Conservation (phyloP, 2,888 invertebrate genomes). For the Tetranychus truncatus region DNA sequence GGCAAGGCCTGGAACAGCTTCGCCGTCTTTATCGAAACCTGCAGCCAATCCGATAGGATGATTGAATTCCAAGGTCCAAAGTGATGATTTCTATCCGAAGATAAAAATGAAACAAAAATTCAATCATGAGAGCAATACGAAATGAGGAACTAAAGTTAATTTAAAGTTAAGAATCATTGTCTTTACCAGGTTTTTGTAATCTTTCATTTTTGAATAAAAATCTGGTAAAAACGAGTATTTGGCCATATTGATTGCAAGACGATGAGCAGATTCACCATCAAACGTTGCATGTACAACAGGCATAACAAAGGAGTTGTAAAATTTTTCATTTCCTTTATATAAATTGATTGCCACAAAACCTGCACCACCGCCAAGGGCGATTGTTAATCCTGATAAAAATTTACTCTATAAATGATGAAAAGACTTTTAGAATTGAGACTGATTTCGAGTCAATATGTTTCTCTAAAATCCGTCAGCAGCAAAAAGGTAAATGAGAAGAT, state of each 20-base stretch:
- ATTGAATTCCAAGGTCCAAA: constrained; percentile 51
- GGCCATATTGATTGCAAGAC: constrained; percentile 51
- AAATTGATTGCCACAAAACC: constrained; percentile 49
- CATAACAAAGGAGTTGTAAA: constrained; percentile 48
- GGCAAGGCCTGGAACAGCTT: constrained; percentile 61
- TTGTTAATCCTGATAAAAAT: constrained; percentile 45
- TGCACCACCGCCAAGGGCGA: constrained; percentile 46
- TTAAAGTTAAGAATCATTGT: not conserved
- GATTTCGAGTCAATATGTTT: not conserved
- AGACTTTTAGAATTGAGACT: not conserved
- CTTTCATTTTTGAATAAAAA: not conserved
- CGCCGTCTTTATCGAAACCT: constrained; percentile 93
- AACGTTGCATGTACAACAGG: constrained; percentile 46
- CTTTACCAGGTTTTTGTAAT: not conserved
- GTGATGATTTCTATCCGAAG: constrained; percentile 35
- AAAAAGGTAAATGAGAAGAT: too few relatives aligned
- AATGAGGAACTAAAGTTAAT: too few relatives aligned
- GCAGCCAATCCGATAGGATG: constrained; percentile 96
- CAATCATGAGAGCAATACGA: not conserved
- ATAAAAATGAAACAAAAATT: not conserved
- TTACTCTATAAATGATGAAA: constrained; percentile 35
- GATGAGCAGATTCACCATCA: constrained; percentile 66
- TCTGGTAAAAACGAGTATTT: constrained; percentile 55
- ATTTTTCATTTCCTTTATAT: constrained; percentile 55
- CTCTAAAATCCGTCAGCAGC: too few relatives aligned